Percentiles rank a stretch among this genome's conserved stretches.
Evolutionary conservation across 2,888 invertebrate genomes (phyloP).

Genomic region (Coelinius sp.): DNA sequence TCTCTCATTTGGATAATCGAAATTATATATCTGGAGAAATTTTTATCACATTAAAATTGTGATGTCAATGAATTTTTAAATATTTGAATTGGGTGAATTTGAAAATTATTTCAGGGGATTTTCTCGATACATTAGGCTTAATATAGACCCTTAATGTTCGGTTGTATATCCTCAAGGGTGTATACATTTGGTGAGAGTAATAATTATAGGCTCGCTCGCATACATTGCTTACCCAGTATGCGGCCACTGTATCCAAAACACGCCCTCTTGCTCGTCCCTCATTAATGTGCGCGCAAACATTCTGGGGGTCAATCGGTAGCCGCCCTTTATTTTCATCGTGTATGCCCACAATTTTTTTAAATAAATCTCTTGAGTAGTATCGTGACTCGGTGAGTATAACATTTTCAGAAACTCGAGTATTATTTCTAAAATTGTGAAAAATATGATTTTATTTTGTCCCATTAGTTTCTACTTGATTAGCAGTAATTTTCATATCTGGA

Average conservation of each 20-base stretch:
- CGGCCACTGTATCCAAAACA: slow-evolving; percentile 60
- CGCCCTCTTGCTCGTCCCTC: slow-evolving; percentile 69
- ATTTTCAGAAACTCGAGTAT: slow-evolving; percentile 29
- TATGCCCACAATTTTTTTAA: slow-evolving; percentile 15
- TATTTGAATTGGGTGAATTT: neutral
- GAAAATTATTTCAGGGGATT: neutral
- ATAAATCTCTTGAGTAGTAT: slow-evolving; percentile 20
- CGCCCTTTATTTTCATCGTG: slow-evolving; percentile 58
- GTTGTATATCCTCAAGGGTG: slow-evolving; percentile 51
- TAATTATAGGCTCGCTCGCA: slow-evolving; percentile 65
- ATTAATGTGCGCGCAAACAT: slow-evolving; percentile 58
- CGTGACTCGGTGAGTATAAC: slow-evolving; percentile 13
- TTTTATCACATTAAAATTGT: slow-evolving; percentile 2
- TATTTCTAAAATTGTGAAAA: too few species aligned
- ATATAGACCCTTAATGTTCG: slow-evolving; percentile 63
- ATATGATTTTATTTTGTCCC: too few species aligned
- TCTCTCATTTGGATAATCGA: neutral
- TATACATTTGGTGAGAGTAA: slow-evolving; percentile 49
- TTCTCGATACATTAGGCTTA: slow-evolving; percentile 52
- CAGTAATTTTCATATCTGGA: too few species aligned
- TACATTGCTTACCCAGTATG: slow-evolving; percentile 65
- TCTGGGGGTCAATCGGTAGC: slow-evolving; percentile 62
- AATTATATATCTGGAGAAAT: slow-evolving; percentile 1
- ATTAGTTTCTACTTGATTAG: too few species aligned
- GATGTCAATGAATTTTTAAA: neutral